Evolutionary conservation across 1,140 invertebrate genomes (phyloP).

Genomic region (Trypoxylus dichotomus): DNA sequence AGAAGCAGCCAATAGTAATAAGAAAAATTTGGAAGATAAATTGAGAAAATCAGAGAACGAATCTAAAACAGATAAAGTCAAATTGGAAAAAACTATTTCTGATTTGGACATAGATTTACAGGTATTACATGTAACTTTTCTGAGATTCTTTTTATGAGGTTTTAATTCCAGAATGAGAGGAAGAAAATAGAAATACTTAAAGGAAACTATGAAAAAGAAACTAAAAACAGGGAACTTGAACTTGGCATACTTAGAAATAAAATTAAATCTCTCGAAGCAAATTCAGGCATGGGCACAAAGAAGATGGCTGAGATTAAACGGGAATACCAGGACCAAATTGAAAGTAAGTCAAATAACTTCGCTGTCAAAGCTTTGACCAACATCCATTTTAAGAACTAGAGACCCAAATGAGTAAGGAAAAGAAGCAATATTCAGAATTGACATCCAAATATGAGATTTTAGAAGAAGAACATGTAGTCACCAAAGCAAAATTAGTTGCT

Average conservation of each 20-base stretch:
- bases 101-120: constrained; percentile 65
- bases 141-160: constrained; percentile 8
- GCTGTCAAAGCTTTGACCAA: too few relatives aligned
- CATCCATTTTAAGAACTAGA: constrained; percentile 63
- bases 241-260: constrained; percentile 66
- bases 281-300: constrained; percentile 62
- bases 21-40: constrained; percentile 60
- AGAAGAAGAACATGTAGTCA: constrained; percentile 79
- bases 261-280: constrained; percentile 63
- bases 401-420: constrained; percentile 64
- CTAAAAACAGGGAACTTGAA: constrained; percentile 68
- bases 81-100: constrained; percentile 63
- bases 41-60: constrained; percentile 58
- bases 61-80: constrained; percentile 57
- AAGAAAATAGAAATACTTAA: constrained; percentile 66
- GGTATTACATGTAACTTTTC: constrained; percentile 51
- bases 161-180: constrained; percentile 58
- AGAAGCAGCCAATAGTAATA: constrained; percentile 64
- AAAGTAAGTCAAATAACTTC: constrained; percentile 58
- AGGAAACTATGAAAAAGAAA: constrained; percentile 61
- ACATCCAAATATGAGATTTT: constrained; percentile 79
- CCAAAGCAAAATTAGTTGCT: constrained; percentile 73
- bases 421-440: constrained; percentile 76
- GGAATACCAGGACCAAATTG: constrained; percentile 67
- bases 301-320: constrained; percentile 68